Percentiles rank a stretch among this genome's conserved stretches.
phyloP scores from a whole-genome alignment of 1,140 invertebrate species.

The Pseudoatta argentina region DNA sequence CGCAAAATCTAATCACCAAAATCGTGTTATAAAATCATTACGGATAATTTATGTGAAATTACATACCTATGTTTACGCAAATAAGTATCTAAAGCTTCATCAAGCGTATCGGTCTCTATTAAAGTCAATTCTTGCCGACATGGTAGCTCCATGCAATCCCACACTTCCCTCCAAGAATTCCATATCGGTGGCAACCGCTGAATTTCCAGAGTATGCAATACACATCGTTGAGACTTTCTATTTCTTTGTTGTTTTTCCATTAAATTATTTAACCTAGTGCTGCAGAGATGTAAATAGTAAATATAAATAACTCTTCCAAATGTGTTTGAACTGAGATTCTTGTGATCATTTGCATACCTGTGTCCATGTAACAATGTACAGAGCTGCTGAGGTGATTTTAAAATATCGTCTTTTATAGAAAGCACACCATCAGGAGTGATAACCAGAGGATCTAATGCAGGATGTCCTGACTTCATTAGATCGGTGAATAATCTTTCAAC shows the following conservation, averaged over 20 bases:
- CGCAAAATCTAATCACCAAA: conserved; percentile 90
- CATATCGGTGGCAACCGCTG: conserved; percentile 91
- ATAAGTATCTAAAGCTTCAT: conserved; percentile 95
- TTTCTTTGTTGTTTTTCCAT: conserved; percentile 93
- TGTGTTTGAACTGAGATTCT: neutral
- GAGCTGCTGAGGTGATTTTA: conserved; percentile 91
- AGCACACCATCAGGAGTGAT: conserved; percentile 90
- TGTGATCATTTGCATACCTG: conserved; percentile 88
- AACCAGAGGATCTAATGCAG: conserved; percentile 93
- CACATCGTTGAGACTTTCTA: conserved; percentile 95
- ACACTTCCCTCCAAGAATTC: conserved; percentile 92
- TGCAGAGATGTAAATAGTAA: conserved; percentile 80
- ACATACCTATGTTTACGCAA: conserved; percentile 93
- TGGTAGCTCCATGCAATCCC: conserved; percentile 94
- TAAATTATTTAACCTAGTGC: conserved; percentile 91
- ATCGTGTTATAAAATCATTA: neutral
- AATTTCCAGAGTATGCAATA: conserved; percentile 94
- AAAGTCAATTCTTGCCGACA: conserved; percentile 95
- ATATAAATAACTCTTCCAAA: neutral
- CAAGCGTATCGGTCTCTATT: conserved; percentile 93
- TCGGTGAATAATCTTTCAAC: conserved; percentile 95
- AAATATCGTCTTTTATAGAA: conserved; percentile 92
- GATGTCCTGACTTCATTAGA: conserved; percentile 92
- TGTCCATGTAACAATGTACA: conserved; percentile 95
- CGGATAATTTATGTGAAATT: neutral